Evolutionary conservation across 2,797 vertebrate species (phyloP).

Genomic region (Chaetodon trifasciatus): DNA sequence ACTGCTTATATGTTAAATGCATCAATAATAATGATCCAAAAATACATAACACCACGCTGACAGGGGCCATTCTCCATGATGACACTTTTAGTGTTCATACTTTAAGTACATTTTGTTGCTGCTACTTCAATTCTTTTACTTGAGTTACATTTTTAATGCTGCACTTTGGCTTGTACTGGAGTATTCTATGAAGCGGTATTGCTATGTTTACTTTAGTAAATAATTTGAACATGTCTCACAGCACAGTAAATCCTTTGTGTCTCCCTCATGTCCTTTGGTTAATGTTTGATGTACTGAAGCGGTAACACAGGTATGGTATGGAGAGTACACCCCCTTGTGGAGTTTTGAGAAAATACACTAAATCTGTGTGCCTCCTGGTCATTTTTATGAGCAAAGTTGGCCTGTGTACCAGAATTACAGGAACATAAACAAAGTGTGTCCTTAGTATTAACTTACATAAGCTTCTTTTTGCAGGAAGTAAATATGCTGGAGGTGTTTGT

Average conservation of each 20-base stretch:
- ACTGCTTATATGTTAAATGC: background rate
- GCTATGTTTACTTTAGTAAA: background rate
- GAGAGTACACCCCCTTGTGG: constrained; percentile 32
- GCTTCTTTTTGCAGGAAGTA: background rate
- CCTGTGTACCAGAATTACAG: background rate
- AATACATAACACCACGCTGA: background rate
- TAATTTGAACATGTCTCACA: background rate
- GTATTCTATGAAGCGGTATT: no score
- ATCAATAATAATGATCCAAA: background rate
- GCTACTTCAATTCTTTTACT: background rate
- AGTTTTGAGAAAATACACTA: background rate
- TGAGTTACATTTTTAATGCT: background rate
- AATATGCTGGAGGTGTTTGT: background rate
- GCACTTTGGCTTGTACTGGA: background rate
- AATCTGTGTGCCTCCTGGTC: background rate
- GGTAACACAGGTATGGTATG: background rate
- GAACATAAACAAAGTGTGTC: background rate
- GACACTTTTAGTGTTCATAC: background rate
- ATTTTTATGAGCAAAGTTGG: constrained; percentile 14
- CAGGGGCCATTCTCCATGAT: no score
- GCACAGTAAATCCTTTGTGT: background rate
- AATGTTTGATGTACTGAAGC: background rate
- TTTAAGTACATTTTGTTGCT: background rate
- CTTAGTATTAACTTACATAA: background rate
- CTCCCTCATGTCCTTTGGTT: background rate